These are phyloP conservation scores for Triplophysa siluroides DNA, from an alignment of 2,113 vertebrate species.

Conservation along the genomic window DNA sequence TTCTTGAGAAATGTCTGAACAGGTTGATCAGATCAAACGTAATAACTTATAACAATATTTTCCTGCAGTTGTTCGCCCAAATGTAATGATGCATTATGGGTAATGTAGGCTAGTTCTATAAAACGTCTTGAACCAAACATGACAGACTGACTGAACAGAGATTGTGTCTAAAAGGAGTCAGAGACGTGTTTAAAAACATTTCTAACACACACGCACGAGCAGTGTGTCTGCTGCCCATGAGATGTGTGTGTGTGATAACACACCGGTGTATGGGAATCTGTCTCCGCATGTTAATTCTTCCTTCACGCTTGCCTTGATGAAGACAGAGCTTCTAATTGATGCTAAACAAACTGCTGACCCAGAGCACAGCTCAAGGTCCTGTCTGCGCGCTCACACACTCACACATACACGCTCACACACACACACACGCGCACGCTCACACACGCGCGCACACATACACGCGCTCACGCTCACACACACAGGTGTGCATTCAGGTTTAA, in stretches of 20 bases:
- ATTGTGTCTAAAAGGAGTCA: no score
- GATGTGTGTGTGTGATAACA: slow-evolving; percentile 66
- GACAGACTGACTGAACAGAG: no score
- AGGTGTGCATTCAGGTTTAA: no score
- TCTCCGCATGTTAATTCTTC: slow-evolving; percentile 88
- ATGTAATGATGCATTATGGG: no score
- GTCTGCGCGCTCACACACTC: slow-evolving; percentile 50
- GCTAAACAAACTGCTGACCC: slow-evolving; percentile 79
- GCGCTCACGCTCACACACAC: no score
- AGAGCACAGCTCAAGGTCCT: slow-evolving; percentile 72
- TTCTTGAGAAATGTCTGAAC: no score
- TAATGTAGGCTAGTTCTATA: no score
- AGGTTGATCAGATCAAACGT: no score
- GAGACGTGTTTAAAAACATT: neutral
- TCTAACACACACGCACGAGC: slow-evolving; percentile 28
- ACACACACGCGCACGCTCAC: no score
- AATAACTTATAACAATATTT: no score
- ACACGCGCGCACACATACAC: no score
- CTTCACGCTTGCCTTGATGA: slow-evolving; percentile 88
- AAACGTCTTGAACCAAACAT: neutral
- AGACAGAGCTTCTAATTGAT: slow-evolving; percentile 90
- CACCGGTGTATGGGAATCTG: slow-evolving; percentile 86
- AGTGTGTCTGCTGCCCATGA: slow-evolving; percentile 60
- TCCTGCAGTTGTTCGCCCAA: no score
- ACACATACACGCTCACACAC: slow-evolving; percentile 3